Evolutionary conservation across 2,113 vertebrate genomes (phyloP), one percentile per base, ranked within the genome.

Genomic region (Austrofundulus limnaeus): DNA sequence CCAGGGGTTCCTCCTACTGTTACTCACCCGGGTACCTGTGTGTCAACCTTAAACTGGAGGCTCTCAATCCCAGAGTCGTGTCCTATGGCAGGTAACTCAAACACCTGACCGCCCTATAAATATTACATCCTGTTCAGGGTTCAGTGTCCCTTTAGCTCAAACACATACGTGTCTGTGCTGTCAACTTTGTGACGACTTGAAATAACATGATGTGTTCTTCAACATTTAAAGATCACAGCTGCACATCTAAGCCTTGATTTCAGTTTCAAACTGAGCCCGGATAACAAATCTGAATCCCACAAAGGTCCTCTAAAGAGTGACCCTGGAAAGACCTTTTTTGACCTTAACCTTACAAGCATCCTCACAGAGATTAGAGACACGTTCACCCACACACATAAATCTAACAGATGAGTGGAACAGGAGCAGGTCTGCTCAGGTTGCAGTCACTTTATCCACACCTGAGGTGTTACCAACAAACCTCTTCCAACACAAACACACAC

Each of bases 381-480:
- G 6, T 42, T 31, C 42, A 19, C 21, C 15, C 49, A 56, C 31
- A 57, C 43, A 41, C 38, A 55, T 21, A 11, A 7, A 38, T 20
- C n/a, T 12, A 47, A 15, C 2, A 46, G 54, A 41, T 56, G 25
- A 52, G 37, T 72, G 77, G 63, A 87, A 85, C 39, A 61, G 43
- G 67, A 87, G 70, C 62, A 31, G 62, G 47, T 19, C 60, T n/a
- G 20, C 56, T 90, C 84, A 57, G 55, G 77, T 85, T 83, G 45
- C 31, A 70, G 72, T 77, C 78, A 86, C 66, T 68, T 53, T 50
- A 84, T 75, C 80, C 52, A 85, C 80, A 85, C 84, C 66, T 80
- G 59, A 69, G 79, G 84, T 82, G 87, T 82, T 61, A 20, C 73
- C 54, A 53, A 73, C 68, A 58, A 48, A 73, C 14, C 25, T 50